Percentiles rank a stretch among this genome's conserved stretches.
phyloP scores from a whole-genome alignment of 2,797 vertebrate species.

The Anguilla megastoma region DNA sequence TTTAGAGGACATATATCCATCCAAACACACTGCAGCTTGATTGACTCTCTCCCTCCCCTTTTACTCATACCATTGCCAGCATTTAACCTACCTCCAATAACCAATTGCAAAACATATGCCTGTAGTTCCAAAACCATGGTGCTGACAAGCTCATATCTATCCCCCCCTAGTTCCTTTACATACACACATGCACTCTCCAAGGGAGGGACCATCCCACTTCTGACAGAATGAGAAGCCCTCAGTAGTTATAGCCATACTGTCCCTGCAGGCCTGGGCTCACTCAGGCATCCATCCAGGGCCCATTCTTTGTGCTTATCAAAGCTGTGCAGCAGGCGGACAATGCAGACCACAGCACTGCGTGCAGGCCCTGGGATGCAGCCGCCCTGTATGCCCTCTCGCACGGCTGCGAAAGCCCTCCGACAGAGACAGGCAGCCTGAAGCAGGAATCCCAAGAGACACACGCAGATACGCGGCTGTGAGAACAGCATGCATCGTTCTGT shows the following conservation, averaged over 20 bases:
- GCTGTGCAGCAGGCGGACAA: not conserved
- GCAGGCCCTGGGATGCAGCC: not conserved
- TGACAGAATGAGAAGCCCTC: not conserved
- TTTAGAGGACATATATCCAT: not conserved
- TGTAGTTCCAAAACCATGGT: not conserved
- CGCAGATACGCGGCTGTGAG: not conserved
- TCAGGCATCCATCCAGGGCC: not conserved
- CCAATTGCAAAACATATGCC: not conserved
- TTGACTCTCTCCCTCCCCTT: not conserved
- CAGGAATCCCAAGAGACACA: not conserved
- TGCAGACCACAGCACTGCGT: not conserved
- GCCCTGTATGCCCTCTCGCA: not conserved
- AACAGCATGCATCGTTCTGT: not conserved
- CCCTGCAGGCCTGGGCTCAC: not conserved
- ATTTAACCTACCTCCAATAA: not conserved
- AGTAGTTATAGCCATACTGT: not conserved
- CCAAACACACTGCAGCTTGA: not conserved
- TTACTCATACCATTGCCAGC: not conserved
- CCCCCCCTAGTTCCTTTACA: too few relatives aligned
- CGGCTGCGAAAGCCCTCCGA: not conserved
- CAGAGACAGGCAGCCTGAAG: not conserved
- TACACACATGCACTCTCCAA: not conserved
- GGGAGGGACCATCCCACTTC: not conserved
- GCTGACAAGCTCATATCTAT: too few relatives aligned
- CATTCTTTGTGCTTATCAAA: constrained; percentile 3